Conservation (phyloP, 2,113 vertebrate genomes). For the Synodontis membranacea region DNA sequence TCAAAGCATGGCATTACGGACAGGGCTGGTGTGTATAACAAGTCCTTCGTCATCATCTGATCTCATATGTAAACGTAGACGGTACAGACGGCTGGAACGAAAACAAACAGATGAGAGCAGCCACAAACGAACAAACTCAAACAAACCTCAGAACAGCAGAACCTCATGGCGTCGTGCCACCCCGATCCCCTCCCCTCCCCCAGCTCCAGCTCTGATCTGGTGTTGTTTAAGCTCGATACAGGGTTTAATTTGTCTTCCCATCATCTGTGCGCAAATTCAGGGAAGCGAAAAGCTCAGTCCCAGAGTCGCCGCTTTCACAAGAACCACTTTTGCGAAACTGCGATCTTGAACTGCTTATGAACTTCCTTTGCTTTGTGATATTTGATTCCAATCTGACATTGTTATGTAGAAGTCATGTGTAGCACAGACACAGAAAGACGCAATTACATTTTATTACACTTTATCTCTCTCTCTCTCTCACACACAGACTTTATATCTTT, state of each 20-base stretch:
- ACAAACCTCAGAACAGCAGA: neutral
- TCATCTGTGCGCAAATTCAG: neutral
- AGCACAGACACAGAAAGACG: neutral
- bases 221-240: constrained; percentile 18
- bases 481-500: neutral
- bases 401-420: constrained; percentile 1
- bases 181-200: neutral
- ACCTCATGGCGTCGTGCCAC: neutral
- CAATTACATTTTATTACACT: constrained; percentile 6
- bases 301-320: constrained; percentile 10
- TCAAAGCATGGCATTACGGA: neutral
- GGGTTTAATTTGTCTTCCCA: constrained; percentile 26
- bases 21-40: neutral
- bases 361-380: constrained; percentile 6
- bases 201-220: neutral
- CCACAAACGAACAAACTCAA: constrained; percentile 3
- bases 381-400: constrained; percentile 15
- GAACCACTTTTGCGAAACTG: neutral
- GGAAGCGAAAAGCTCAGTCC: neutral
- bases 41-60: neutral
- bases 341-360: constrained; percentile 24
- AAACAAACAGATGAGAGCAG: neutral
- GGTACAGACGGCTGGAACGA: neutral
- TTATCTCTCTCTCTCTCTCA: too few species aligned
- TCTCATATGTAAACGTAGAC: neutral